Percentiles rank a stretch among this genome's conserved stretches.
Evolutionary conservation across 2,113 vertebrate species (phyloP).

Genomic region (Struthio camelus): DNA sequence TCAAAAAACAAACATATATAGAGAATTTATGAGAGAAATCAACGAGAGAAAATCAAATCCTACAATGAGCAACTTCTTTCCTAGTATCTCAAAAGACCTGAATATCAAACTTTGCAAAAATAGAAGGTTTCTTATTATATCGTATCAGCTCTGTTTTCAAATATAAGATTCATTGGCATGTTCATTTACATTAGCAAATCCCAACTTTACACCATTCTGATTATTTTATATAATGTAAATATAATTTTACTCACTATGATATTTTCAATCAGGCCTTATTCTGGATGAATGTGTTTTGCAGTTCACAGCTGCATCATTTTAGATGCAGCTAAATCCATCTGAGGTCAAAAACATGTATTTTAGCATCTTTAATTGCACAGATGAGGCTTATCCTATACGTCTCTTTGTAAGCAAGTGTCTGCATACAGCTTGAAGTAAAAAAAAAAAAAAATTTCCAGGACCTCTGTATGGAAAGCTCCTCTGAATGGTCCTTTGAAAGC

Average conservation of each 20-base stretch:
- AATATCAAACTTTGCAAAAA: neutral
- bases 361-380: neutral
- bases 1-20: neutral
- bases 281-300: neutral
- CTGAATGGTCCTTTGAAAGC: neutral
- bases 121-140: neutral
- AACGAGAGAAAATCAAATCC: neutral
- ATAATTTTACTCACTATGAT: neutral
- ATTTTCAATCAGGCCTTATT: neutral
- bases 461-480: neutral
- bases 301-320: neutral
- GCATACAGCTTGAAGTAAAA: neutral
- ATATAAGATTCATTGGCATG: neutral
- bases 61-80: neutral
- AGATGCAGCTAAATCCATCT: neutral
- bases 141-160: neutral
- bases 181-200: neutral
- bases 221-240: neutral
- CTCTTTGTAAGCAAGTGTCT: neutral
- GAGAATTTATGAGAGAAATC: neutral
- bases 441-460: neutral
- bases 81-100: neutral
- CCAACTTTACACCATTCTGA: neutral
- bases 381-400: neutral
- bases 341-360: neutral